Evolutionary conservation across 2,888 invertebrate species (phyloP).

Genomic region (Apeira syringaria): DNA sequence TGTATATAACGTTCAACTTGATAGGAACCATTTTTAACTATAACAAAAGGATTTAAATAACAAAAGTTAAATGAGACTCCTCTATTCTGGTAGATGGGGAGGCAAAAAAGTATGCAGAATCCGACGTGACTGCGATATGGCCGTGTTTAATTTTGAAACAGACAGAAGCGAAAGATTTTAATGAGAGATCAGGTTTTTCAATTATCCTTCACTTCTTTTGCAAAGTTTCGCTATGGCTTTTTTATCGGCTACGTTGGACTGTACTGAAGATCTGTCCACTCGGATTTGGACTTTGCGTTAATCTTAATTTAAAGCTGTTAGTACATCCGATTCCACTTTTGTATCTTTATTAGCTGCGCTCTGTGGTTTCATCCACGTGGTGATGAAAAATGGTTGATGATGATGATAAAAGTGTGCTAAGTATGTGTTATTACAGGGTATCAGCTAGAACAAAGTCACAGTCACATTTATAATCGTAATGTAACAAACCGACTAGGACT

Average conservation of each 20-base stretch:
- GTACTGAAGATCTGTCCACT: conserved; percentile 16
- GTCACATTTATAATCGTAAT: too few species aligned
- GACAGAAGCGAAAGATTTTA: conserved; percentile 76
- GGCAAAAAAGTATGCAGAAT: conserved; percentile 49
- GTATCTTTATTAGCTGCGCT: too few species aligned
- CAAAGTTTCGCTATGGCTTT: conserved; percentile 62
- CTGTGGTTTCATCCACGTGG: too few species aligned
- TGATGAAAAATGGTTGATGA: too few species aligned
- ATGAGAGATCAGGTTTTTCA: conserved; percentile 81
- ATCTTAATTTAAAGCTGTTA: not conserved
- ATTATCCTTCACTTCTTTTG: conserved; percentile 72
- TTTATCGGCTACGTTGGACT: conserved; percentile 41
- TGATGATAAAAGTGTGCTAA: too few species aligned
- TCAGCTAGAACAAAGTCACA: too few species aligned
- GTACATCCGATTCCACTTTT: not conserved
- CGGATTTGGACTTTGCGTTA: conserved; percentile 11
- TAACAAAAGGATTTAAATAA: conserved; percentile 16
- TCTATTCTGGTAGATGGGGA: conserved; percentile 41
- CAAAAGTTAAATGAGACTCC: conserved; percentile 15
- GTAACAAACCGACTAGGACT: too few species aligned
- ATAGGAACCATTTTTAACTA: conserved; percentile 7
- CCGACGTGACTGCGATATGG: conserved; percentile 76
- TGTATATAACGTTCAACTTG: too few species aligned
- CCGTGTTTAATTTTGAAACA: conserved; percentile 71
- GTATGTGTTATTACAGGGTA: too few species aligned